Conservation (phyloP, 1,140 invertebrate species). For the Charaxes varanes region DNA sequence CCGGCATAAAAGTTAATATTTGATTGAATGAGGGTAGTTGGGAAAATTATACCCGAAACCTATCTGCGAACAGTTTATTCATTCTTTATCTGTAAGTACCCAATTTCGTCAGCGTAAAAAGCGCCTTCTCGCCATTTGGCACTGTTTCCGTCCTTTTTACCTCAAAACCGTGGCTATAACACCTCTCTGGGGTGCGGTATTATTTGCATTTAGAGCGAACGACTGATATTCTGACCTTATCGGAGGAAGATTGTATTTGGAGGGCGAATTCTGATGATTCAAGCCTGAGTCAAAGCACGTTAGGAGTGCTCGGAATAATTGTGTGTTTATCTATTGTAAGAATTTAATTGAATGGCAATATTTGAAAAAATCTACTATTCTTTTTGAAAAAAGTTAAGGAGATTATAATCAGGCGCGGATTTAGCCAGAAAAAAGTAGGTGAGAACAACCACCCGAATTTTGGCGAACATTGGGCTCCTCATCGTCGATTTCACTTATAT, state of each 20-base stretch:
- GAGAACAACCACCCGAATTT: too few relatives aligned
- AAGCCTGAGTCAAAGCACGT: constrained; percentile 13
- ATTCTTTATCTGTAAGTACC: constrained; percentile 61
- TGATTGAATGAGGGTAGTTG: too few relatives aligned
- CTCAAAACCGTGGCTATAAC: constrained; percentile 64
- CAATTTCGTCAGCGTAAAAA: constrained; percentile 62
- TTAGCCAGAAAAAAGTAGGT: too few relatives aligned
- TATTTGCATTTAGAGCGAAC: constrained; percentile 71
- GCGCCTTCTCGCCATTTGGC: constrained; percentile 62
- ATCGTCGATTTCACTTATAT: too few relatives aligned
- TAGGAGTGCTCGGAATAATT: too few relatives aligned
- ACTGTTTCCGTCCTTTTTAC: constrained; percentile 63
- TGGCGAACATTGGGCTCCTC: too few relatives aligned
- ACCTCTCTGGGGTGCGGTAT: constrained; percentile 63
- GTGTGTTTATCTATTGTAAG: too few relatives aligned
- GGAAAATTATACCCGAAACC: constrained; percentile 9
- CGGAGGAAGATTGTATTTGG: constrained; percentile 59
- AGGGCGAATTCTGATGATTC: constrained; percentile 46
- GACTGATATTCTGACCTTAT: constrained; percentile 69
- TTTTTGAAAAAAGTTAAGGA: too few relatives aligned
- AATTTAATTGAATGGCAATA: too few relatives aligned
- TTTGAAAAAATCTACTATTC: too few relatives aligned
- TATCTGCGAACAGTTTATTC: constrained; percentile 37
- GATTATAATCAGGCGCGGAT: too few relatives aligned
- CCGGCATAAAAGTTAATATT: too few relatives aligned